A percentile compares a stretch with the other conserved stretches of the same genome.
Conservation (phyloP, 1,140 invertebrate species). For the Macrotrachela quadricornifera region DNA sequence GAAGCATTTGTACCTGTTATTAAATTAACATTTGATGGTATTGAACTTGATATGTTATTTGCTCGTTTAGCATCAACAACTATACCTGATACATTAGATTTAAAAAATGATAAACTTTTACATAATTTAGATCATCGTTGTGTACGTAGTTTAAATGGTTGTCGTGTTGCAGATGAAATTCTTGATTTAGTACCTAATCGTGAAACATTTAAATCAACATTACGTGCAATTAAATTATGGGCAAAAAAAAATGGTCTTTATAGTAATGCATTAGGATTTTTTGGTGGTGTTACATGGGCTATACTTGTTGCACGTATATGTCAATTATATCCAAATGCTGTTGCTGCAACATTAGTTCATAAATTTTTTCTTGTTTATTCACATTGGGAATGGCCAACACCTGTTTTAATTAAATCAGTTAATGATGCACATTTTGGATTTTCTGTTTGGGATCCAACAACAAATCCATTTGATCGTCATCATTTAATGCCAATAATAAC, state of each 20-base stretch:
- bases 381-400: constrained; percentile 51
- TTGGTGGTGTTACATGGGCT: constrained; percentile 97
- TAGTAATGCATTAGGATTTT: constrained; percentile 86
- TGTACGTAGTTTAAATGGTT: constrained; percentile 82
- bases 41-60: constrained; percentile 94
- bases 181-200: constrained; percentile 77
- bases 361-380: constrained; percentile 83
- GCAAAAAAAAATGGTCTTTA: constrained; percentile 91
- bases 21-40: constrained; percentile 95
- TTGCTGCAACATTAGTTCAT: constrained; percentile 73
- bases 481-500: constrained; percentile 99
- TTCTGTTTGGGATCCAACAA: constrained; percentile 10
- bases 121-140: constrained; percentile 90
- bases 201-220: constrained; percentile 70
- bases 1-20: constrained; percentile 98
- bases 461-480: constrained; percentile 66
- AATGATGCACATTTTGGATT: constrained; percentile 1
- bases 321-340: constrained; percentile 90
- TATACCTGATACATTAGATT: constrained; percentile 58
- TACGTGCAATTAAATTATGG: constrained; percentile 91
- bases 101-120: constrained; percentile 67
- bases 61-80: constrained; percentile 73
- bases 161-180: constrained; percentile 93
- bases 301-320: constrained; percentile 94
- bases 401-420: neutral